phyloP scores from a whole-genome alignment of 1,140 invertebrate species.

The Liolophura sinensis region DNA sequence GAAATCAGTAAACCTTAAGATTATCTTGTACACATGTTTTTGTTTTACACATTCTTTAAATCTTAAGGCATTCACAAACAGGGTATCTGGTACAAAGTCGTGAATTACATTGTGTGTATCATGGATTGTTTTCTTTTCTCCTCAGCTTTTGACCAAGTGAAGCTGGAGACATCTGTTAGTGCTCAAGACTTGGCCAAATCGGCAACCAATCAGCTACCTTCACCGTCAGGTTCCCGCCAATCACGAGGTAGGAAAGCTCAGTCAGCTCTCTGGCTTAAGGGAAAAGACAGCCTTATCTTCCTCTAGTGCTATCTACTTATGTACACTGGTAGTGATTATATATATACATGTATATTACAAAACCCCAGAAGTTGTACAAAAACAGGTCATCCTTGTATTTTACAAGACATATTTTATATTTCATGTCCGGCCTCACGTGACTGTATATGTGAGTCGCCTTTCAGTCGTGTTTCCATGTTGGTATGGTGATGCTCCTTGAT shows the following conservation, averaged over 20 bases:
- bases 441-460: too few species aligned
- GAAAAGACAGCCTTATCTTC: constrained; percentile 39
- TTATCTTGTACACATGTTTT: too few species aligned
- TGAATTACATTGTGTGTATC: neutral
- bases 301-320: constrained; percentile 14
- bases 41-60: too few species aligned
- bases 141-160: constrained; percentile 18
- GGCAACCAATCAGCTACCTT: constrained; percentile 16
- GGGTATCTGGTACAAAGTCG: neutral
- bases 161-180: constrained; percentile 23
- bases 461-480: too few species aligned
- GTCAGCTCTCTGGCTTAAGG: constrained; percentile 42
- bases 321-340: too few species aligned
- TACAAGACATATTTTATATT: too few species aligned
- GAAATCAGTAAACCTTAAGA: too few species aligned
- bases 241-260: constrained; percentile 45
- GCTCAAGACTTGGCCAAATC: constrained; percentile 12
- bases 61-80: neutral
- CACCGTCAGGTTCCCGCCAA: constrained; percentile 22
- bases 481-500: too few species aligned
- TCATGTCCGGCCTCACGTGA: too few species aligned
- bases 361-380: too few species aligned
- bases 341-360: too few species aligned
- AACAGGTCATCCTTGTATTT: too few species aligned
- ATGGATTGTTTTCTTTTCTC: constrained; percentile 15